Base-by-base conservation (phyloP, 2,797 vertebrate genomes). In the Petrocephalus sullivani region DNA sequence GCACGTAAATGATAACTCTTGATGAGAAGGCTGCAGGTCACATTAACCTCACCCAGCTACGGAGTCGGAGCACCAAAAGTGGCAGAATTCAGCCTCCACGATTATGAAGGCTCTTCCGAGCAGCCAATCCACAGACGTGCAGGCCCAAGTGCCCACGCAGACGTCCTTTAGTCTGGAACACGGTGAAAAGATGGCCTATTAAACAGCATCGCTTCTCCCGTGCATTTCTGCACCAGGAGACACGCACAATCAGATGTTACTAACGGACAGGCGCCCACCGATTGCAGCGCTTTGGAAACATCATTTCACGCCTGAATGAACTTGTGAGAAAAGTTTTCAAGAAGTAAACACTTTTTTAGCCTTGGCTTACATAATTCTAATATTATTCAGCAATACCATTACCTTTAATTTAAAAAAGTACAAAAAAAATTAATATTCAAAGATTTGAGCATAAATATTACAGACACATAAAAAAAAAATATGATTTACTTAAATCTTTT, bases 271-370 rank as follows among this genome's bases (percentile, higher is more conserved):
- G 49, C 0, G 4, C 12, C 23, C 21, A 5, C 51, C 49, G 10
- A 51, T 28, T 53, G 82, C 8, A 54, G 5, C 3, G 0, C 46
- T 84, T 54, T 10, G n/a, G 82, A 53, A 84, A 84, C 49, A n/a
- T 54, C 49, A 84, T 84, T 78, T 78, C 71, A 78, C 37, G 14
- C 37, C 14, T 6, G 37, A 78, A 9, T n/a, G 37, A 78, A 78
- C 37, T 7, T 5, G 37, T 19, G 33, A 78, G 33, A 78, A 41
- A 67, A 67, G 64, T 67, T 67, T 67, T 37, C 64, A 67, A 14
- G 64, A 67, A 67, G 33, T 67, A 37, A 78, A 78, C 71, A 78
- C 71, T 19, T 78, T 67, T 78, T 78, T 78, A 78, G 71, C 33
- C 71, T 46, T 78, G 37, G 71, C 33, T 78, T 41, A 78, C 41